Conservation (phyloP, 2,113 vertebrate species). For the Pseudolaguvia tuberculata region DNA sequence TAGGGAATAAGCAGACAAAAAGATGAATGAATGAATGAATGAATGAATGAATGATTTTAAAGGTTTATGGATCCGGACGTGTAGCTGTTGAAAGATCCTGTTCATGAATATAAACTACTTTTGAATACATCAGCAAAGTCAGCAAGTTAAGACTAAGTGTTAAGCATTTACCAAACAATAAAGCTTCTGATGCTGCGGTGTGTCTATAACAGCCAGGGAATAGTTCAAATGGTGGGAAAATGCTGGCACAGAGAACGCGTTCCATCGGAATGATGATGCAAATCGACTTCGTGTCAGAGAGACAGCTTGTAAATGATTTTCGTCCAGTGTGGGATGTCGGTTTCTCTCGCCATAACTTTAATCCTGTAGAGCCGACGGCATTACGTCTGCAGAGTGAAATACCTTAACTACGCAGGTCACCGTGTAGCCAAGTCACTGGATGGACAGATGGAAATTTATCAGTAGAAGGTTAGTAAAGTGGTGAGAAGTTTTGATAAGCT, state of each 20-base stretch:
- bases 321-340: constrained; percentile 6
- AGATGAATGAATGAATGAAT: too few species aligned
- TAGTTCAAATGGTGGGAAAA: constrained; percentile 14
- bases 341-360: constrained; percentile 12
- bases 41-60: too few species aligned
- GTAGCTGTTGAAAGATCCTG: too few species aligned
- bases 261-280: constrained; percentile 14
- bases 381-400: not conserved
- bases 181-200: constrained; percentile 31
- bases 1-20: too few species aligned
- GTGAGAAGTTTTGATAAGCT: not conserved
- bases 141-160: constrained; percentile 37
- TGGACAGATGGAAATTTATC: constrained; percentile 37
- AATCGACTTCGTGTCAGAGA: constrained; percentile 17
- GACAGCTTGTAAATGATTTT: constrained; percentile 10
- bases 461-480: not conserved
- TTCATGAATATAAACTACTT: too few species aligned
- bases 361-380: not conserved
- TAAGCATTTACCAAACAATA: constrained; percentile 49
- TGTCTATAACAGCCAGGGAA: not conserved
- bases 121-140: constrained; percentile 55
- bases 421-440: constrained; percentile 31
- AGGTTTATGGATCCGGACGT: too few species aligned
- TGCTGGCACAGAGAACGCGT: not conserved
- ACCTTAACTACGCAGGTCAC: not conserved